phyloP scores from a whole-genome alignment of 1,140 invertebrate species.

The Ceratina australensis region DNA sequence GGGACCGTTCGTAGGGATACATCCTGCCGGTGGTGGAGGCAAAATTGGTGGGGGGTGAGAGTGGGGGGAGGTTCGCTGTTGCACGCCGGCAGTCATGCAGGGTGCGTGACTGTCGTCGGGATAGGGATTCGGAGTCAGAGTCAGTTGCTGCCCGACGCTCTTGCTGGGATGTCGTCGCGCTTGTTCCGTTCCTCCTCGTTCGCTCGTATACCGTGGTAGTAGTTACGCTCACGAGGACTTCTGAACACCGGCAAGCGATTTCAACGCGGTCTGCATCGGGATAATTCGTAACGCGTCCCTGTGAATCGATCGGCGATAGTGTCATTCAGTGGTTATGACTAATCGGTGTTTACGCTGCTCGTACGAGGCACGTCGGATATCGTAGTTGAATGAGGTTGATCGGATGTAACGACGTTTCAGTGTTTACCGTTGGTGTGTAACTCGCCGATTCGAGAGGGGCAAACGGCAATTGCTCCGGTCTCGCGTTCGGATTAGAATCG shows the following conservation, averaged over 20 bases:
- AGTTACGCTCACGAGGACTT: conserved; percentile 24
- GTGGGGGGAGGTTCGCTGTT: conserved; percentile 35
- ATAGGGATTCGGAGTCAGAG: conserved; percentile 52
- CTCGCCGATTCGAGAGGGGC: neutral
- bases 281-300: neutral
- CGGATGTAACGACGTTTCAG: neutral
- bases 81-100: conserved; percentile 64
- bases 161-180: conserved; percentile 53
- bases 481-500: neutral
- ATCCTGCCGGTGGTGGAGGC: conserved; percentile 10
- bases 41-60: neutral
- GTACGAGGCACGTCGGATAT: conserved; percentile 2
- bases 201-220: neutral
- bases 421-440: neutral
- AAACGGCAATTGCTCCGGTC: neutral
- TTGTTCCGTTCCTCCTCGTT: neutral
- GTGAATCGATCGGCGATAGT: neutral
- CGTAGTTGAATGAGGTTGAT: conserved; percentile 1
- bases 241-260: neutral
- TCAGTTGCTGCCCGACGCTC: conserved; percentile 66
- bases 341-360: conserved; percentile 28
- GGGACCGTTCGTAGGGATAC: conserved; percentile 20
- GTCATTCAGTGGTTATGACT: conserved; percentile 37
- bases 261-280: neutral
- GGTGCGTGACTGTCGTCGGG: conserved; percentile 66